Conservation (phyloP, 2,113 vertebrate genomes). For the Parotia lawesii region DNA sequence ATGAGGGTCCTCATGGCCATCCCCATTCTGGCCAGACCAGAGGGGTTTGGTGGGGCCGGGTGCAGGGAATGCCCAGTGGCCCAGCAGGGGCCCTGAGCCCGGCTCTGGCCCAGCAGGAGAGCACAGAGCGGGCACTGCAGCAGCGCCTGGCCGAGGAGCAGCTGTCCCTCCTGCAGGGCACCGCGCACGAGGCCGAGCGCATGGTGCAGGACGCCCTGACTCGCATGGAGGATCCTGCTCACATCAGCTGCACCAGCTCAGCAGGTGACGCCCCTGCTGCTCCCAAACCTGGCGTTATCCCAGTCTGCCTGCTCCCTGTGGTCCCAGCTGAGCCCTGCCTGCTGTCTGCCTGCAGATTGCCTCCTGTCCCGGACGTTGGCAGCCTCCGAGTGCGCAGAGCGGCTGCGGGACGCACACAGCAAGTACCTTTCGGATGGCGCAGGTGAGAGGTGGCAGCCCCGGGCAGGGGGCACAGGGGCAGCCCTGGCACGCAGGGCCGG, state of each 20-base stretch:
- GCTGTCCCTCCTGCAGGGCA: constrained; percentile 74
- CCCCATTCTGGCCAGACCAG: accelerated
- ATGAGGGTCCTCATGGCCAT: no score
- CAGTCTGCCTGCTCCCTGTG: not conserved
- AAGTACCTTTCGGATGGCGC: constrained; percentile 70
- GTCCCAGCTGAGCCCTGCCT: not conserved
- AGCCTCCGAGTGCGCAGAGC: constrained; percentile 76
- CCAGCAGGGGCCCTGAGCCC: accelerated
- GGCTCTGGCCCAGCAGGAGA: constrained; percentile 71
- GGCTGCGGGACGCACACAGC: constrained; percentile 71
- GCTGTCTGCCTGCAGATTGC: constrained; percentile 79
- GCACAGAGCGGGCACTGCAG: constrained; percentile 68
- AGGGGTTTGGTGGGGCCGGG: accelerated
- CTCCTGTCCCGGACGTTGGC: constrained; percentile 84
- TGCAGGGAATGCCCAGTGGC: accelerated
- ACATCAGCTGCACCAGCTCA: constrained; percentile 86
- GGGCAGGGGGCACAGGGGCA: not conserved
- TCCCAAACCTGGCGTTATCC: accelerated
- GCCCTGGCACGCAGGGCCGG: accelerated
- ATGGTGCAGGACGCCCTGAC: constrained; percentile 85
- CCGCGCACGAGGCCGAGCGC: constrained; percentile 73
- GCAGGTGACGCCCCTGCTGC: constrained; percentile 71
- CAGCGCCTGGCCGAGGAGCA: constrained; percentile 72
- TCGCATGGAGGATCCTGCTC: constrained; percentile 83
- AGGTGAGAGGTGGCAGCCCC: constrained; percentile 65